phyloP scores from a whole-genome alignment of 2,113 vertebrate species.

The Onychostruthus taczanowskii region DNA sequence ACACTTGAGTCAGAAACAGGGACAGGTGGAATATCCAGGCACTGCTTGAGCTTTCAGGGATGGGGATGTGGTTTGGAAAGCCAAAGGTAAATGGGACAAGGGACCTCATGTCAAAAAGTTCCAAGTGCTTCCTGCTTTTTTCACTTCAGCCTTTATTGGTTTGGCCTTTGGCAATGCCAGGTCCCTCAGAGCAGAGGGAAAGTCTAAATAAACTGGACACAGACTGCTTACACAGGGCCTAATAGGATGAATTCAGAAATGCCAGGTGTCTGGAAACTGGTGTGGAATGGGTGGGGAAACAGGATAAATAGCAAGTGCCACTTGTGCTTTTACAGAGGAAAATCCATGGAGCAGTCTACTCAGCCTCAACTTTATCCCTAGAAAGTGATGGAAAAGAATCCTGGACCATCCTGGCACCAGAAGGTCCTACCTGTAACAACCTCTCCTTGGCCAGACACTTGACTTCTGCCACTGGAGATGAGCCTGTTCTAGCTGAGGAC shows the following conservation, averaged over 20 bases:
- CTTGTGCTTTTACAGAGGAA: not conserved
- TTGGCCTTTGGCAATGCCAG: not conserved
- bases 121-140: not conserved
- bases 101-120: not conserved
- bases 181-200: not conserved
- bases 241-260: not conserved
- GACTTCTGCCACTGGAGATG: not conserved
- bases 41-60: not conserved
- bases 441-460: not conserved
- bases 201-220: not conserved
- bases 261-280: not conserved
- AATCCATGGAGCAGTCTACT: not conserved
- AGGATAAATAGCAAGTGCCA: accelerated
- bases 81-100: not conserved
- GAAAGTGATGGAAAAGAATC: not conserved
- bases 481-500: not conserved
- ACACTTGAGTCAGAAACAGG: not conserved
- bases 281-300: accelerated
- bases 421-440: not conserved
- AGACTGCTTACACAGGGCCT: accelerated
- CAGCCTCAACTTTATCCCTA: no score
- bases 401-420: not conserved
- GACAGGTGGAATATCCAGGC: not conserved
- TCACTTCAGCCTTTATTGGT: not conserved
- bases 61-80: not conserved